Conservation (phyloP, 2,797 vertebrate species). For the Hypotaenidia philippensis region DNA sequence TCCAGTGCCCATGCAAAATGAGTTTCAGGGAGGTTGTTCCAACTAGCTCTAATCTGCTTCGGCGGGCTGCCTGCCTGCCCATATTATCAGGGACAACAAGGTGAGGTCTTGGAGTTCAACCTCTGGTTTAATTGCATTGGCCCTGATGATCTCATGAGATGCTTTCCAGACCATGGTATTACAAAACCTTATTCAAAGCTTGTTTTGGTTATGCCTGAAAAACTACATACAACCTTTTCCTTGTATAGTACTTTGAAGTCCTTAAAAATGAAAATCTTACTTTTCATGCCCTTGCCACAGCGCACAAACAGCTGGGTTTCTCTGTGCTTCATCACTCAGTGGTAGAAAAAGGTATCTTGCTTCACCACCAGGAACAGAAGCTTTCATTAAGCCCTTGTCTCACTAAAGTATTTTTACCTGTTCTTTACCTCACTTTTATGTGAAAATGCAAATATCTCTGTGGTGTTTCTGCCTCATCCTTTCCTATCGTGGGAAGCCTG, state of each 20-base stretch:
- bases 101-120: fast-evolving
- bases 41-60: not conserved
- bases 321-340: not conserved
- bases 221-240: not conserved
- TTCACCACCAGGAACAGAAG: not conserved
- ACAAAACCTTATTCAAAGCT: not conserved
- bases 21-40: not conserved
- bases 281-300: not conserved
- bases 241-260: not conserved
- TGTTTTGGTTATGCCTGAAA: not conserved
- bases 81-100: not conserved
- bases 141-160: not conserved
- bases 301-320: not conserved
- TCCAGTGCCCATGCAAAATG: not conserved
- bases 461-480: not conserved
- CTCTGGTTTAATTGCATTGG: not conserved
- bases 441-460: not conserved
- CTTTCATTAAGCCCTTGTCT: not conserved
- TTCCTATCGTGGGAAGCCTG: not conserved
- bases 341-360: not conserved
- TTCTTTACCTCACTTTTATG: not conserved
- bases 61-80: not conserved
- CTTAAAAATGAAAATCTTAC: not conserved
- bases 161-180: not conserved
- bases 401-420: not conserved